phyloP scores from a whole-genome alignment of 2,888 invertebrate species.

The Mactromeris polynyma region DNA sequence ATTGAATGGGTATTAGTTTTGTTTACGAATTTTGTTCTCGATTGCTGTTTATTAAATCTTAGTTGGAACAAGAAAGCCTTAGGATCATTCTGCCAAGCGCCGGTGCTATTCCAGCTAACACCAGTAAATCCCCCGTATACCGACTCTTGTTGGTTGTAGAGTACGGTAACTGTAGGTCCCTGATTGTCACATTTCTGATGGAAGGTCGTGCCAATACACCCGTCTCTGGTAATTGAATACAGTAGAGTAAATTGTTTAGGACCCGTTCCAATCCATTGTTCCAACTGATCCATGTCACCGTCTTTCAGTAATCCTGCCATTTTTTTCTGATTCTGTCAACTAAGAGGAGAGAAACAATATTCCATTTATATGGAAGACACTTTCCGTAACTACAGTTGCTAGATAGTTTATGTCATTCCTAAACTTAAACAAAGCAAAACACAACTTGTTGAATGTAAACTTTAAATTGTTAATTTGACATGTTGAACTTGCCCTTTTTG shows the following conservation, averaged over 20 bases:
- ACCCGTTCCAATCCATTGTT: slow-evolving; percentile 63
- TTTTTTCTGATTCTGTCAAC: not conserved
- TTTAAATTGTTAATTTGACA: too few relatives aligned
- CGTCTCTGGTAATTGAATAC: slow-evolving; percentile 66
- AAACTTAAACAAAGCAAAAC: too few relatives aligned
- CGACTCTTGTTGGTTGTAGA: slow-evolving; percentile 65
- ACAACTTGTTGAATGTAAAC: too few relatives aligned
- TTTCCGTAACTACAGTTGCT: too few relatives aligned
- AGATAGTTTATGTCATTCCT: too few relatives aligned
- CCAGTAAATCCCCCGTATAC: slow-evolving; percentile 69
- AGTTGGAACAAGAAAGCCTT: slow-evolving; percentile 61
- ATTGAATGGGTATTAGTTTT: slow-evolving; percentile 12
- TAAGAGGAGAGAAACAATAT: too few relatives aligned
- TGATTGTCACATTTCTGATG: slow-evolving; percentile 71
- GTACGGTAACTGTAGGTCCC: slow-evolving; percentile 68
- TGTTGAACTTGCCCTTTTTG: too few relatives aligned
- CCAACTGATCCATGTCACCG: slow-evolving; percentile 61
- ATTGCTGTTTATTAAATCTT: slow-evolving; percentile 36
- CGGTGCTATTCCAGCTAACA: slow-evolving; percentile 45
- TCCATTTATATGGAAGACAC: too few relatives aligned
- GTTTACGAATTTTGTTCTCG: slow-evolving; percentile 30
- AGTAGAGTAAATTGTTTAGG: slow-evolving; percentile 62
- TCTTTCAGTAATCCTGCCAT: slow-evolving; percentile 46
- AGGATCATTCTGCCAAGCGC: not conserved
- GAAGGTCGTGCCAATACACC: slow-evolving; percentile 59